Evolutionary conservation across 2,797 vertebrate species (phyloP), one percentile per base, ranked within the genome.

Genomic region (Smutsia temminckii): DNA sequence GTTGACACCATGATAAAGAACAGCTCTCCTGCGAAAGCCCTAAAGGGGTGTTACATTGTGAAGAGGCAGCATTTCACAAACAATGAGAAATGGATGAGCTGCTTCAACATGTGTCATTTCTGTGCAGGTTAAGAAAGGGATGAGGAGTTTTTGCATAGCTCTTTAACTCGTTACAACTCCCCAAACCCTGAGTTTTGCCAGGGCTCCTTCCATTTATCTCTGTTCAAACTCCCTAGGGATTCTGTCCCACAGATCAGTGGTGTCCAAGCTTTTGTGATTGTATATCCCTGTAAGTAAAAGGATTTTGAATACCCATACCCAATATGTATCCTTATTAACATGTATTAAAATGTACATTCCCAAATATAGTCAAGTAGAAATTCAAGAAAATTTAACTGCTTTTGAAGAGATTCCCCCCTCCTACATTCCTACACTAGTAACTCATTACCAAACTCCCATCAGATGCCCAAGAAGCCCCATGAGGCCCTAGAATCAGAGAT

Each of bases 41-140:
- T 29, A 18, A 23, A 32, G 57, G 69, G 68, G 27, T 34, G 23
- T 29, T 6, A 20, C 49, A 0, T 7, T 37, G 25, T 69, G 23
- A 49, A 32, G 63, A 42, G 40, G 69, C 21, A 20, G 51, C 20
- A 3, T 14, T 29, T 51, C 18, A 1, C n/a, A 7, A 16, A 13
- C 0, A 0, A 13, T 0, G 25, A 59, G 72, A n/a, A n/a, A 74
- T 2, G 21, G 63, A 5, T 14, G 7, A 20, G 7, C 5, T 0
- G 5, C 23, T 9, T 11, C 2, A 63, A 40, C 21, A 3, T 1
- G 10, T 18, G 5, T 34, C 42, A 37, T 75, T 63, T 49, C 51
- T 74, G 71, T 11, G 1, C n/a, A 23, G 8, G 9, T 0, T 53
- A 63, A 80, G 86, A 95, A 89, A 94, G 0, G 9, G n/a, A 53